A percentile compares a stretch with the other conserved stretches of the same genome.
Evolutionary conservation across 2,888 invertebrate genomes (phyloP).

Genomic region (Drosophila falleni): DNA sequence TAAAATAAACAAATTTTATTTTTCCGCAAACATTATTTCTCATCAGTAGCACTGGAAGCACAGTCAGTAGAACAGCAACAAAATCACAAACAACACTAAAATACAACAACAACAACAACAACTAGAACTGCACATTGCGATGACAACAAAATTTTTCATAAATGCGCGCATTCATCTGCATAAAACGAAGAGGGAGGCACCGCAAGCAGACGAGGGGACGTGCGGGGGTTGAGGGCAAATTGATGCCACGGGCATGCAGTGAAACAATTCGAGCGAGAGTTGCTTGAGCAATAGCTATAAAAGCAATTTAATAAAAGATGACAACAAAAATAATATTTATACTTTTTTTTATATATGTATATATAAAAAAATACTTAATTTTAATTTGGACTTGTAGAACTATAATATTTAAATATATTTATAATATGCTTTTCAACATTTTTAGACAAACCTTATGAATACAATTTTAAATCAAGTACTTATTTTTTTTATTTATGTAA

Average conservation of each 20-base stretch:
- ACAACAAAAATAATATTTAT: no score
- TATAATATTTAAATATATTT: no score
- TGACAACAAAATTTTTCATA: conserved; percentile 79
- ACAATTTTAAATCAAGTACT: no score
- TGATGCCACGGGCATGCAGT: conserved; percentile 40
- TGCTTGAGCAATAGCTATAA: not conserved
- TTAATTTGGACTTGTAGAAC: no score
- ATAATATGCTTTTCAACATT: no score
- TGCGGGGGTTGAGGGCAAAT: not conserved
- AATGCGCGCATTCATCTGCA: conserved; percentile 81
- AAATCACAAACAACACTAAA: conserved; percentile 35
- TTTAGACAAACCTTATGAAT: no score
- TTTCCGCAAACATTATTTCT: conserved; percentile 82
- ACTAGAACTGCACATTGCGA: conserved; percentile 46
- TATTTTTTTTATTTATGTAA: no score
- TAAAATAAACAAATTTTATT: conserved; percentile 82
- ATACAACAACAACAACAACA: conserved; percentile 38
- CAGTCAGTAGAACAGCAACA: conserved; percentile 37
- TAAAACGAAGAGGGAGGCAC: conserved; percentile 53
- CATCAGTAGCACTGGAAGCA: conserved; percentile 61
- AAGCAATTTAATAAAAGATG: no score
- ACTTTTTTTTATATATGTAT: no score
- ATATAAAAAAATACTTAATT: no score
- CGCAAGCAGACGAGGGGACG: conserved; percentile 11
- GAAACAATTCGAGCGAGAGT: conserved; percentile 49